phyloP scores from a whole-genome alignment of 2,888 invertebrate species.

The Corythucha ciliata region DNA sequence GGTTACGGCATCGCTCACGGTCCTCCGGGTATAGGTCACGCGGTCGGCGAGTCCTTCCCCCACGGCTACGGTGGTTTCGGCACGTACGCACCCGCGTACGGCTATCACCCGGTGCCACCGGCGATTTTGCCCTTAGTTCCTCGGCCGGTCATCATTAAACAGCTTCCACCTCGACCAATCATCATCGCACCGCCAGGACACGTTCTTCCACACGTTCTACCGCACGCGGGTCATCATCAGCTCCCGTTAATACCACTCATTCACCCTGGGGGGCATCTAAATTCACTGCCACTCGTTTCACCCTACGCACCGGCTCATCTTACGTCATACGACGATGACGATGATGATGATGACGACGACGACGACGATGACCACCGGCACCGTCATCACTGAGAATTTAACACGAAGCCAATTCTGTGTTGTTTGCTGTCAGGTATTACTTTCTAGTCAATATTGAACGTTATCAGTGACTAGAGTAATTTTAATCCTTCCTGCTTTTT shows the following conservation, averaged over 20 bases:
- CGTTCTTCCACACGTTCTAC: not conserved
- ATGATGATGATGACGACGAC: not conserved
- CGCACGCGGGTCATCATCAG: not conserved
- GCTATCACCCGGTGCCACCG: slow-evolving; percentile 18
- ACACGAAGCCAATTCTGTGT: too few relatives aligned
- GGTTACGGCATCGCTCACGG: slow-evolving; percentile 29
- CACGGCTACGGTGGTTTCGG: slow-evolving; percentile 30
- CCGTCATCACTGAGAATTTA: slow-evolving; percentile 1
- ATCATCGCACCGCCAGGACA: slow-evolving; percentile 2
- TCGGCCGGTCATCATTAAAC: slow-evolving; percentile 14
- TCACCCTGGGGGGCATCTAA: not conserved
- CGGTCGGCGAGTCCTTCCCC: slow-evolving; percentile 28
- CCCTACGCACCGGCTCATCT: not conserved
- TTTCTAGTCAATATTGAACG: too few relatives aligned
- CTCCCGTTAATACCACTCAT: not conserved
- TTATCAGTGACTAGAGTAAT: too few relatives aligned
- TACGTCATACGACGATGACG: slow-evolving; percentile 3
- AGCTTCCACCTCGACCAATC: slow-evolving; percentile 2
- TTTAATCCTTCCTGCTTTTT: too few relatives aligned
- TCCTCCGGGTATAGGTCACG: slow-evolving; percentile 25
- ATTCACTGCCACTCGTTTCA: slow-evolving; percentile 3
- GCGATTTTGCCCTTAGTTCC: slow-evolving; percentile 1
- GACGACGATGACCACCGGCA: slow-evolving; percentile 10
- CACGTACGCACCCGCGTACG: slow-evolving; percentile 28
- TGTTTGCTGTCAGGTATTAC: too few relatives aligned